Percentiles rank a stretch among this genome's conserved stretches.
Conservation (phyloP, 2,888 invertebrate genomes). For the Hirtodrosophila cameraria region DNA sequence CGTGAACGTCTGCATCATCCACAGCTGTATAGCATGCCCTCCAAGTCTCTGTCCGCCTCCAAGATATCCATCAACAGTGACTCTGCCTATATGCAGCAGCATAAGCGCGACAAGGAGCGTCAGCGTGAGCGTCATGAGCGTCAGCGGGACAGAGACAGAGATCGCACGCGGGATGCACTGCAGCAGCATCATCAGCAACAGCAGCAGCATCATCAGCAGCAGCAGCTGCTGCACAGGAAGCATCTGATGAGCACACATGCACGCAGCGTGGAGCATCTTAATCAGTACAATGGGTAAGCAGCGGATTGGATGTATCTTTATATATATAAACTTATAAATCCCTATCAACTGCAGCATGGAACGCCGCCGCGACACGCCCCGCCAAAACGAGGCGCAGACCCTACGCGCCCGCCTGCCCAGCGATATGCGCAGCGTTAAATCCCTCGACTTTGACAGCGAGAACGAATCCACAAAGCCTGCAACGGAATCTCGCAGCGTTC, state of each 20-base stretch:
- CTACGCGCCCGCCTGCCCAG: conserved; percentile 69
- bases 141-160: conserved; percentile 47
- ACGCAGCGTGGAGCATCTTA: conserved; percentile 83
- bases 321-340: too few relatives aligned
- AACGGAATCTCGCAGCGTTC: conserved; percentile 83
- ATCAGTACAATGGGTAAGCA: conserved; percentile 81
- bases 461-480: conserved; percentile 83
- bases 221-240: conserved; percentile 67
- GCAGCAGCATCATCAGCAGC: conserved; percentile 69
- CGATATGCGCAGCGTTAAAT: conserved; percentile 87
- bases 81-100: conserved; percentile 74
- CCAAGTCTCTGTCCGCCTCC: conserved; percentile 82
- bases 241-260: conserved; percentile 79
- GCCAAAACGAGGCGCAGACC: conserved; percentile 66
- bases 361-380: conserved; percentile 71
- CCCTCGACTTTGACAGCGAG: conserved; percentile 92
- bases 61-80: conserved; percentile 84
- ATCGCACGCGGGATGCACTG: conserved; percentile 55
- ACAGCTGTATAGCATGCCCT: conserved; percentile 66
- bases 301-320: too few relatives aligned
- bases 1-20: conserved; percentile 67
- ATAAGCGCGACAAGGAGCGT: conserved; percentile 80
- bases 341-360: conserved; percentile 69
- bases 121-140: conserved; percentile 74
- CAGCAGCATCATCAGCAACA: conserved; percentile 70